A percentile compares a stretch with the other conserved stretches of the same genome.
These are phyloP conservation scores for Litoditis marina DNA, from an alignment of 2,888 invertebrate species.

Conservation along the genomic window DNA sequence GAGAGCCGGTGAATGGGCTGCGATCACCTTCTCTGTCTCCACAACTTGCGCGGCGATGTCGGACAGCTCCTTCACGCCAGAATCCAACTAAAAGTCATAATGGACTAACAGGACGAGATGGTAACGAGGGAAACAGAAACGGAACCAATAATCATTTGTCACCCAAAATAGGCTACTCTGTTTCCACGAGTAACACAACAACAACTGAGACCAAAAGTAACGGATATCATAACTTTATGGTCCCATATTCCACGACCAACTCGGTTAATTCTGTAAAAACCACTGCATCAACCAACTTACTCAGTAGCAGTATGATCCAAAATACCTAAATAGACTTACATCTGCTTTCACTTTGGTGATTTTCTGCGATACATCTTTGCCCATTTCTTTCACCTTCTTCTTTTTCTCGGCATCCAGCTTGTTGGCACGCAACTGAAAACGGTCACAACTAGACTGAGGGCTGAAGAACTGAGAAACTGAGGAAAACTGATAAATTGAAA, in stretches of 20 bases:
- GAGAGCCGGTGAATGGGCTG: not conserved
- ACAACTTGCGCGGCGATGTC: not conserved
- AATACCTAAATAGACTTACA: not conserved
- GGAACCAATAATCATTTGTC: too few species aligned
- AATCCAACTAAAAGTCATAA: not conserved
- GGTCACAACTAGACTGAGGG: not conserved
- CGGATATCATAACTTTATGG: too few species aligned
- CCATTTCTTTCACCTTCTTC: slow-evolving; percentile 9
- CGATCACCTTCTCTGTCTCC: too few species aligned
- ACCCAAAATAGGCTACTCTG: too few species aligned
- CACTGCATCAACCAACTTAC: too few species aligned
- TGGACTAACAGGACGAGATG: not conserved
- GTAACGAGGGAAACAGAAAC: too few species aligned
- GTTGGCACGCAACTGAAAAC: not conserved
- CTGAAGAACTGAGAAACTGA: not conserved
- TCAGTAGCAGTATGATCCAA: too few species aligned
- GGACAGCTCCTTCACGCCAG: not conserved
- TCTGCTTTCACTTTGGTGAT: slow-evolving; percentile 1
- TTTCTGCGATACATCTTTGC: not conserved
- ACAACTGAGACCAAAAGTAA: too few species aligned
- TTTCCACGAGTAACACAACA: too few species aligned
- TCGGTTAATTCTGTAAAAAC: too few species aligned
- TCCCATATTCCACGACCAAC: too few species aligned
- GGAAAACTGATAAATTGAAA: not conserved
- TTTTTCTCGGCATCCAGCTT: slow-evolving; percentile 3